phyloP scores from a whole-genome alignment of 2,888 invertebrate species.

The Morpho deidamia region DNA sequence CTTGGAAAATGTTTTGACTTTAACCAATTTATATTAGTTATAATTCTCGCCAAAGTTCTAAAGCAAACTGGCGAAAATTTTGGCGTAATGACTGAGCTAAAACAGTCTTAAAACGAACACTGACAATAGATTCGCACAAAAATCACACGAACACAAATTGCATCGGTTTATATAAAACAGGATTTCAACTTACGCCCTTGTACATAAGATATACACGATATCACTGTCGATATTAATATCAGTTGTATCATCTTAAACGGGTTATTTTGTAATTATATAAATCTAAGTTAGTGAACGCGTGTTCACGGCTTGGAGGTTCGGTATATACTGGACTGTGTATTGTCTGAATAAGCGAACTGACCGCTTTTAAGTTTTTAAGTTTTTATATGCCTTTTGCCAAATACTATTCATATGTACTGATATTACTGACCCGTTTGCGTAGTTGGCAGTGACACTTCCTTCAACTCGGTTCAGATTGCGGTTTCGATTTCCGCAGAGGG shows the following conservation, averaged over 20 bases:
- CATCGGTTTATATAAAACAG: constrained; percentile 7
- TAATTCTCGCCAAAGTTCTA: too few species aligned
- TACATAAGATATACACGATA: constrained; percentile 23
- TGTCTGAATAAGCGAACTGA: background rate
- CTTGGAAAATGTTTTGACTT: too few species aligned
- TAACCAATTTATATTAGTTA: too few species aligned
- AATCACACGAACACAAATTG: background rate
- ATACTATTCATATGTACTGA: background rate
- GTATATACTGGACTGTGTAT: constrained; percentile 7
- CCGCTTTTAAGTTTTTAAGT: background rate
- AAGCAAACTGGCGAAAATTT: too few species aligned
- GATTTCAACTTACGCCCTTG: constrained; percentile 31
- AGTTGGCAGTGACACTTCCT: too few species aligned
- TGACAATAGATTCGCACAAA: background rate
- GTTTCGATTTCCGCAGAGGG: too few species aligned
- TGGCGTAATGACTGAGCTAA: too few species aligned
- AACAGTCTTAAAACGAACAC: background rate
- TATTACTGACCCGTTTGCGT: too few species aligned
- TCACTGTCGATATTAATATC: constrained; percentile 15
- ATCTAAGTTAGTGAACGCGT: constrained; percentile 1
- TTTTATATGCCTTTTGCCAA: background rate
- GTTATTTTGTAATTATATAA: background rate
- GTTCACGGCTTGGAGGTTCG: background rate
- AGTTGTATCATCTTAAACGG: constrained; percentile 9
- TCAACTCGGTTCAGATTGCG: too few species aligned